Base-by-base conservation (phyloP, 1,140 invertebrate species). In the Tribolium madens region DNA sequence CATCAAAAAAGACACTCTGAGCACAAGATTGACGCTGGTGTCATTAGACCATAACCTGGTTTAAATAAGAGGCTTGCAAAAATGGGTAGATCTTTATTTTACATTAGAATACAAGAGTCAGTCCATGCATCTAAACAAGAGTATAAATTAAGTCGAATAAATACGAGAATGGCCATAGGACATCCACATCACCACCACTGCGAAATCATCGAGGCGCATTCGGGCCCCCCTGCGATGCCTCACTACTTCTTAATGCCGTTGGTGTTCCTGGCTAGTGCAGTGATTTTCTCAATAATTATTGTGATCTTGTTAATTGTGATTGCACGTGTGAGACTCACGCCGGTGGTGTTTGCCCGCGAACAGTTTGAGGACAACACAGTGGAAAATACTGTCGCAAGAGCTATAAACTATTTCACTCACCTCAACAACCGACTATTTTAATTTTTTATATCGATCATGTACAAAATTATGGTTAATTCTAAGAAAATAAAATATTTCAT, bases 231-330 rank as follows among this genome's bases (percentile, higher is more conserved):
- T n/a, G 57, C 26, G 31, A 64, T 75, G 68, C 50, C 77, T 7
- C 73, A 60, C 5, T 72, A 72, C 36, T 42, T 57, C n/a, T 10
- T 76, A 0, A 31, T 64, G 12, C 77, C 75, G 31, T 10, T 71
- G n/a, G 42, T 74, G 12, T 46, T 76, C 13, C 26, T 79, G 52
- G 73, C 71, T 18, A 42, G 76, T 33, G 64, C 75, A 17, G 74
- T 80, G 71, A 21, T 80, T 0, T 76, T 80, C 14, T 68, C 74
- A 9, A 33, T 80, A 10, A 36, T 80, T 13, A 64, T 80, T 9
- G 57, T 80, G 14, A 76, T 73, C 6, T 75, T 80, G 18, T 42
- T 80, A 14, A 18, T 80, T 18, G 52, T 80, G 33, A 31, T 80
- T 26, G 79, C 78, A 18, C 36, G 79, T 12, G 47, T 72, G 7